These are phyloP conservation scores for Shinisaurus crocodilurus DNA, from an alignment of 2,113 vertebrate species.

Conservation along the genomic window DNA sequence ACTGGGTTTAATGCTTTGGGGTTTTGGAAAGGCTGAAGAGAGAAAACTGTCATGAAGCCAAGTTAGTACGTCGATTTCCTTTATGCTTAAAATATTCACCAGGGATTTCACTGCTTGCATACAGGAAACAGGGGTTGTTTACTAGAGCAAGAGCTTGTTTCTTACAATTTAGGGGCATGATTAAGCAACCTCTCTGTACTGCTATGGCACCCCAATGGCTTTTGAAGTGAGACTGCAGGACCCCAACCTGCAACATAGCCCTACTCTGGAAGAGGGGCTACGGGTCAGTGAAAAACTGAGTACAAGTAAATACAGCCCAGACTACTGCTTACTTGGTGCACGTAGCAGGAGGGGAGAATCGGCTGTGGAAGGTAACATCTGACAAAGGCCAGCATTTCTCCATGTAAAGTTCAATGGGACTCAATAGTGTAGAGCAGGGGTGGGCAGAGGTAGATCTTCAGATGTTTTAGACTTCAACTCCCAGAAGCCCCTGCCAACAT, in stretches of 20 bases:
- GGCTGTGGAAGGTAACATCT: not conserved
- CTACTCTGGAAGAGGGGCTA: not conserved
- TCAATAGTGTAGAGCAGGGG: not conserved
- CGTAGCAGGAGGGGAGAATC: not conserved
- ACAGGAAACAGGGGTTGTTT: conserved; percentile 70
- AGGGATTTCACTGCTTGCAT: conserved; percentile 64
- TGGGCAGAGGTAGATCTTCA: no score
- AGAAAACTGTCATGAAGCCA: conserved; percentile 65
- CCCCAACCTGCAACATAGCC: not conserved
- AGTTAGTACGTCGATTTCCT: conserved; percentile 69
- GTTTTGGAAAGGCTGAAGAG: conserved; percentile 58
- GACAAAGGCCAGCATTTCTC: not conserved
- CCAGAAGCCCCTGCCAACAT: no score
- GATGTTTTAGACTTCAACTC: no score
- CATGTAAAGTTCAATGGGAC: not conserved
- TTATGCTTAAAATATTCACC: conserved; percentile 64
- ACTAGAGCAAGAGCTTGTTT: conserved; percentile 65
- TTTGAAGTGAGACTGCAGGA: not conserved
- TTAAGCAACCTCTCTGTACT: not conserved
- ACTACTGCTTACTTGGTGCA: not conserved
- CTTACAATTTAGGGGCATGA: conserved; percentile 47
- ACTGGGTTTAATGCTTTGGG: conserved; percentile 44
- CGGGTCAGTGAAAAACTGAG: not conserved
- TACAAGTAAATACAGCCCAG: not conserved
- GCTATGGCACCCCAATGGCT: not conserved